phyloP scores from a whole-genome alignment of 1,140 invertebrate genomes.

The Anastrepha obliqua region DNA sequence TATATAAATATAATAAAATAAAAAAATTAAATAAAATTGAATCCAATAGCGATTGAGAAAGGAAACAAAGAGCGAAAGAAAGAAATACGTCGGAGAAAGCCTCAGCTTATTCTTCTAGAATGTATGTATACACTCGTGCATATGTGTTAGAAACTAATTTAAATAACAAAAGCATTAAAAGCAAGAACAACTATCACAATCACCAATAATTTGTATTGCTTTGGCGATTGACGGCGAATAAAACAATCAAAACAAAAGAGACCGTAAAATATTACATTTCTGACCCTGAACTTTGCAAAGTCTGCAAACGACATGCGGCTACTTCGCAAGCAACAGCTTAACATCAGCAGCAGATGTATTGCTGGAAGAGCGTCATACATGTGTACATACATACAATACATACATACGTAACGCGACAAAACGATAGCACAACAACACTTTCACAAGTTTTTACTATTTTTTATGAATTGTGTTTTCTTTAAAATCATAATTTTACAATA shows the following conservation, averaged over 20 bases:
- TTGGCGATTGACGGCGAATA: constrained; percentile 32
- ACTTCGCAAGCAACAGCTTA: neutral
- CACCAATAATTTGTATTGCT: constrained; percentile 23
- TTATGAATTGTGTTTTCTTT: too few relatives aligned
- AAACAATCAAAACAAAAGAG: constrained; percentile 43
- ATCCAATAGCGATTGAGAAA: neutral
- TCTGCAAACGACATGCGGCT: constrained; percentile 13
- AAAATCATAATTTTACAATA: too few relatives aligned
- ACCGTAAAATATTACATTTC: constrained; percentile 23
- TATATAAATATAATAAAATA: neutral
- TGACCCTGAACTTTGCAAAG: constrained; percentile 48
- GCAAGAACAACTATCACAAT: neutral
- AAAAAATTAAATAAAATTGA: too few relatives aligned
- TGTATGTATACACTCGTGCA: too few relatives aligned
- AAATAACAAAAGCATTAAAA: neutral
- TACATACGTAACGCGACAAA: too few relatives aligned
- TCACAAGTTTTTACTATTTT: too few relatives aligned
- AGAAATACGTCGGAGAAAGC: neutral
- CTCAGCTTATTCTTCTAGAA: neutral
- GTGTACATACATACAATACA: too few relatives aligned
- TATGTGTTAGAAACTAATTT: constrained; percentile 26
- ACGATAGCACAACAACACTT: too few relatives aligned
- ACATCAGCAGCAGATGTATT: neutral
- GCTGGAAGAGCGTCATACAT: neutral
- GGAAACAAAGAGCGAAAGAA: neutral